These are phyloP conservation scores for Peromyscus nudipes DNA, from an alignment of 2,797 vertebrate species.

Conservation along the genomic window DNA sequence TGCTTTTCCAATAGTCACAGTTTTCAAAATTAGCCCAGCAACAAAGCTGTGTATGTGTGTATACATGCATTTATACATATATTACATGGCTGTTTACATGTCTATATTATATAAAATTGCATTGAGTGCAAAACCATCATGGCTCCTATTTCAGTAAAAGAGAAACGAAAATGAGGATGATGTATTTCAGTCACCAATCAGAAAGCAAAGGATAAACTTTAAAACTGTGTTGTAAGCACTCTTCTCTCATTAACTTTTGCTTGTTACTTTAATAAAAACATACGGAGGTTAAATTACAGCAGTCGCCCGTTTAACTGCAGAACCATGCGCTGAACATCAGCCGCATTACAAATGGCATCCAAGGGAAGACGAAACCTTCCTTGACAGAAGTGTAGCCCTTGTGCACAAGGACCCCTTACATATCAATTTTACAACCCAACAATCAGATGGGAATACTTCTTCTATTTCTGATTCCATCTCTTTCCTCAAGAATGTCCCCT, in stretches of 20 bases:
- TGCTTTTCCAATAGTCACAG: constrained; percentile 71
- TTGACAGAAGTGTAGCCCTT: not conserved
- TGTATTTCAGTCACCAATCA: constrained; percentile 27
- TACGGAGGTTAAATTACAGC: constrained; percentile 9
- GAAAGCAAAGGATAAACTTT: constrained; percentile 40
- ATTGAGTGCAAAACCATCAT: not conserved
- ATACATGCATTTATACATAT: not conserved
- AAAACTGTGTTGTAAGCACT: not conserved
- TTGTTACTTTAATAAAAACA: not conserved
- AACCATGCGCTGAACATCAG: not conserved
- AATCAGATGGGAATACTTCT: not conserved
- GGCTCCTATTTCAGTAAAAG: constrained; percentile 15
- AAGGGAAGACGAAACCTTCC: not conserved
- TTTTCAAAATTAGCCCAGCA: constrained; percentile 77
- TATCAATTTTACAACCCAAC: not conserved
- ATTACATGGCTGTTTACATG: not conserved
- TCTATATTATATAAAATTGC: not conserved
- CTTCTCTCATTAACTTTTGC: constrained; percentile 30
- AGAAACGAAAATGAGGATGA: constrained; percentile 53
- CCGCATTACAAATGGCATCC: not conserved
- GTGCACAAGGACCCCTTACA: not conserved
- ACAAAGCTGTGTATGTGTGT: not conserved
- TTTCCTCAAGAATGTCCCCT: not conserved
- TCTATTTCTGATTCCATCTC: not conserved
- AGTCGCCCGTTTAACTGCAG: not conserved